Conservation (phyloP, 2,797 vertebrate species). For the Sebastes kiyomatsui region DNA sequence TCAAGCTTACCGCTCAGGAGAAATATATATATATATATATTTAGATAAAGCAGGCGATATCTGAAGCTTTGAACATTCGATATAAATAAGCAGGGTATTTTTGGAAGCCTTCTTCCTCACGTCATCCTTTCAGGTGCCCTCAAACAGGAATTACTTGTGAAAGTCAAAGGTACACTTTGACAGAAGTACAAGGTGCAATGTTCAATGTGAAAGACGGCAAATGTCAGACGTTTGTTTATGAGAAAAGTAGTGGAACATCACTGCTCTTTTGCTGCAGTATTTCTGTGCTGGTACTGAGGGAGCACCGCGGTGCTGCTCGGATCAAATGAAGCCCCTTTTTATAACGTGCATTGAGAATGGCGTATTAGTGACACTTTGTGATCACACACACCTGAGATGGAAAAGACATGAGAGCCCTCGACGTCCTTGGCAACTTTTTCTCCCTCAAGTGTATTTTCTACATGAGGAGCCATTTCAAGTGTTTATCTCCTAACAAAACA, state of each 20-base stretch:
- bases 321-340: conserved; percentile 55
- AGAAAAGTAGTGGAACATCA: conserved; percentile 41
- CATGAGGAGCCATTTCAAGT: conserved; percentile 40
- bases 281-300: conserved; percentile 34
- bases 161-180: conserved; percentile 67
- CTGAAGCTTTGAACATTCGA: conserved; percentile 51
- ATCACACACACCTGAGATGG: conserved; percentile 62
- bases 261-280: conserved; percentile 23
- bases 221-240: conserved; percentile 55
- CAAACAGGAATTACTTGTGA: conserved; percentile 55
- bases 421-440: conserved; percentile 7
- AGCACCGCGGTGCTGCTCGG: conserved; percentile 25
- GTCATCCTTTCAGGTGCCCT: conserved; percentile 59
- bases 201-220: conserved; percentile 42
- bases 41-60: conserved; percentile 42
- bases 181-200: conserved; percentile 57
- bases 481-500: conserved; percentile 35
- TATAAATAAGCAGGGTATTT: conserved; percentile 75
- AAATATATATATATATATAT: conserved; percentile 44
- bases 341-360: conserved; percentile 30
- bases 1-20: conserved; percentile 36
- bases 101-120: conserved; percentile 48
- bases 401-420: conserved; percentile 42
- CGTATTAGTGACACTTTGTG: conserved; percentile 60
- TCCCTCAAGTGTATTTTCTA: conserved; percentile 44